A percentile compares a stretch with the other conserved stretches of the same genome.
phyloP scores from a whole-genome alignment of 2,888 invertebrate species.

The Patella ulyssiponensis region DNA sequence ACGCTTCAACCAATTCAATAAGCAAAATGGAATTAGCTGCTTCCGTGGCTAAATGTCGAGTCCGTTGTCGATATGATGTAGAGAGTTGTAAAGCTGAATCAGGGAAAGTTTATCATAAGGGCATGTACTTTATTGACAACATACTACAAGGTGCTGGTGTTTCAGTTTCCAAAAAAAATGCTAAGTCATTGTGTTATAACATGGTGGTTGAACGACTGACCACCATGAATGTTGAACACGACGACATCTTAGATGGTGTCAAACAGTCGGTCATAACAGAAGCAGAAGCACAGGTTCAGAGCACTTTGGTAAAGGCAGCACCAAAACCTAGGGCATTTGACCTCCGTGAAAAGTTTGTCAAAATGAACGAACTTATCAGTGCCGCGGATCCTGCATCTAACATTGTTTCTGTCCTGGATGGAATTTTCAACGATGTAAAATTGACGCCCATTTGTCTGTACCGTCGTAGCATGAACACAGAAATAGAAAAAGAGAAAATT shows the following conservation, averaged over 20 bases:
- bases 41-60: neutral
- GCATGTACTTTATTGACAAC: neutral
- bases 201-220: neutral
- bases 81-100: neutral
- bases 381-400: constrained; percentile 38
- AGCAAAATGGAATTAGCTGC: neutral
- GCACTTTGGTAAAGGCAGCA: neutral
- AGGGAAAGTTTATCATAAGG: neutral
- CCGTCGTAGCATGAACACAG: constrained; percentile 24
- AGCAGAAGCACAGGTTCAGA: neutral
- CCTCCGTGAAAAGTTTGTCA: constrained; percentile 39
- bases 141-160: neutral
- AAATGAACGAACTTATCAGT: constrained; percentile 40
- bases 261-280: neutral
- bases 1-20: neutral
- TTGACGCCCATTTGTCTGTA: constrained; percentile 49
- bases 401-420: constrained; percentile 47
- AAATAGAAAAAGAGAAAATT: constrained; percentile 13
- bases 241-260: neutral
- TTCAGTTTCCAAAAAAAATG: neutral
- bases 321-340: constrained; percentile 24
- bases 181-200: neutral
- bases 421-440: constrained; percentile 42
- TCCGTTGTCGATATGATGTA: neutral
- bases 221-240: neutral